Conservation (phyloP, 92 coral and sea anemone species). For the Porites evermanni region DNA sequence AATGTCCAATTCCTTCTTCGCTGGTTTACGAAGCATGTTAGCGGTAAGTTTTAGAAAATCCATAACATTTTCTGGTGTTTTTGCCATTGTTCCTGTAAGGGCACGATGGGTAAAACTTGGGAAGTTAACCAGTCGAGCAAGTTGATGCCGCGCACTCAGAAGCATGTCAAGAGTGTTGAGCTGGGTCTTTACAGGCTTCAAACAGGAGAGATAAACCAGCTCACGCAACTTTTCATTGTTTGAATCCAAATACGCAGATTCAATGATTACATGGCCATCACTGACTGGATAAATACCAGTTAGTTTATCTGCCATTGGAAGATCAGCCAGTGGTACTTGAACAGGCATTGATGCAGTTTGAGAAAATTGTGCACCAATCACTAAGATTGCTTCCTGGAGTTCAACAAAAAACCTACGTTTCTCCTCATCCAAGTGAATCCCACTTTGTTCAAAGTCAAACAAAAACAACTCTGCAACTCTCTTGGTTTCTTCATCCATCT, state of each 20-base stretch:
- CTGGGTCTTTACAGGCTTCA: slow-evolving; percentile 80
- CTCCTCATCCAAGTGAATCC: slow-evolving; percentile 85
- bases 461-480: slow-evolving; percentile 91
- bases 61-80: slow-evolving; percentile 85
- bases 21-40: slow-evolving; percentile 82
- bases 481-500: slow-evolving; percentile 81
- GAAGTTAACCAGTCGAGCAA: slow-evolving; percentile 86
- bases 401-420: slow-evolving; percentile 87
- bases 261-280: slow-evolving; percentile 78
- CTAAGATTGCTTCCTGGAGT: slow-evolving; percentile 85
- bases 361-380: slow-evolving; percentile 85
- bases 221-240: slow-evolving; percentile 82
- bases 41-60: slow-evolving; percentile 79
- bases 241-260: slow-evolving; percentile 89
- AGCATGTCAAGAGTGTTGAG: slow-evolving; percentile 74
- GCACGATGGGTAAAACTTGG: slow-evolving; percentile 89
- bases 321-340: slow-evolving; percentile 59
- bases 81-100: slow-evolving; percentile 93
- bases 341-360: slow-evolving; percentile 83
- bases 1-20: slow-evolving; percentile 70
- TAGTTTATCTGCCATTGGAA: slow-evolving; percentile 57
- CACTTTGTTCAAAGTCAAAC: slow-evolving; percentile 98
- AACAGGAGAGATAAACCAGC: slow-evolving; percentile 76
- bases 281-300: slow-evolving; percentile 68
- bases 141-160: slow-evolving; percentile 75